Evolutionary conservation across 92 coral and sea anemone species (phyloP).

Genomic region (Pocillopora meandrina): DNA sequence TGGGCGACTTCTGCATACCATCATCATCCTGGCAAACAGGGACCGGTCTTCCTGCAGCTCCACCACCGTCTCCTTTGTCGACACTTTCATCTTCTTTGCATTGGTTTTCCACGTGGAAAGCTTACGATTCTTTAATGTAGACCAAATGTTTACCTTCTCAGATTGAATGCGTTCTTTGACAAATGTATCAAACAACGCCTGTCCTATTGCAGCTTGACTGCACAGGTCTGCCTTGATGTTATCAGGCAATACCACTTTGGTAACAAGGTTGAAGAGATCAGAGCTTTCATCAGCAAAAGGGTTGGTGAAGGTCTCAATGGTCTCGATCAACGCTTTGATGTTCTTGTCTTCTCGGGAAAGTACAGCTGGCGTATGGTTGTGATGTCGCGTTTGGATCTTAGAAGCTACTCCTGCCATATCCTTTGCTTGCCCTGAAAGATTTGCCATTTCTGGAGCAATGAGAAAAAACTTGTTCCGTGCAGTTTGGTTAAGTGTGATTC

Average conservation of each 20-base stretch:
- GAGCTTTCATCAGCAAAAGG: constrained; percentile 24
- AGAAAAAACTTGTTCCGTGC: constrained; percentile 58
- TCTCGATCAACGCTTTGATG: constrained; percentile 42
- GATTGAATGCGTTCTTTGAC: constrained; percentile 46
- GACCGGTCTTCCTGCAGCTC: constrained; percentile 48
- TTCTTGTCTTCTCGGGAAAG: constrained; percentile 46
- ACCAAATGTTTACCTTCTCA: constrained; percentile 37
- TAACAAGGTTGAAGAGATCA: constrained; percentile 44
- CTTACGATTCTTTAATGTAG: constrained; percentile 25
- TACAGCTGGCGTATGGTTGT: constrained; percentile 41
- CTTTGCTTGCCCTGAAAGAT: constrained; percentile 30
- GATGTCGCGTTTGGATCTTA: constrained; percentile 44
- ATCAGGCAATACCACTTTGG: constrained; percentile 48
- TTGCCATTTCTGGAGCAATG: constrained; percentile 53
- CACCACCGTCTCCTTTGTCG: not conserved
- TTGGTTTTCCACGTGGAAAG: constrained; percentile 24
- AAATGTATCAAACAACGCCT: constrained; percentile 35
- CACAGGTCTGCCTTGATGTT: constrained; percentile 26
- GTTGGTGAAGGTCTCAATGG: constrained; percentile 42
- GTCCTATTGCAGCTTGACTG: constrained; percentile 41
- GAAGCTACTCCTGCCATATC: constrained; percentile 62
- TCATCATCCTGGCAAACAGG: constrained; percentile 57
- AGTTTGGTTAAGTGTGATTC: constrained; percentile 46
- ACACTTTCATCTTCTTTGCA: constrained; percentile 4
- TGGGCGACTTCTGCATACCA: constrained; percentile 44